Conservation (phyloP, 2,113 vertebrate species). For the Macquaria australasica region DNA sequence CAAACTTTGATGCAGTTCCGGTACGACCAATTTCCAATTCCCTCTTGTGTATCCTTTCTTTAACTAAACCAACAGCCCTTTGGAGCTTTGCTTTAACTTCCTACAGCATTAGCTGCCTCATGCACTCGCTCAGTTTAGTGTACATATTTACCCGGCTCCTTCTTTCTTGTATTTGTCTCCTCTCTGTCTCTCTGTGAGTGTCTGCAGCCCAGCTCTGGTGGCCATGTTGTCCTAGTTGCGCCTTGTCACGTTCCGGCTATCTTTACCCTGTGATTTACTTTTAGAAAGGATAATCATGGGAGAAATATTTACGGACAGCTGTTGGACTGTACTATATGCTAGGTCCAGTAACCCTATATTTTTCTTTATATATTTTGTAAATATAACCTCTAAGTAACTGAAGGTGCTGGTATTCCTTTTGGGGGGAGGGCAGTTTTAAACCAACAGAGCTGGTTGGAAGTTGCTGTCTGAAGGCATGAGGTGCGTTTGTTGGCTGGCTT, state of each 20-base stretch:
- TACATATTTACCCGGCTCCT: background rate
- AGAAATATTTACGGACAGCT: conserved; percentile 98
- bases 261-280: conserved; percentile 97
- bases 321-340: conserved; percentile 92
- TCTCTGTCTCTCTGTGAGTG: conserved; percentile 43
- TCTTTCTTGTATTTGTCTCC: conserved; percentile 7
- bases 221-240: conserved; percentile 87
- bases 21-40: conserved; percentile 23
- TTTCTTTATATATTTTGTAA: conserved; percentile 96
- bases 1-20: conserved; percentile 24
- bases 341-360: conserved; percentile 96
- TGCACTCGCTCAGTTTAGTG: background rate
- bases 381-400: conserved; percentile 87
- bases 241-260: conserved; percentile 97
- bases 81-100: background rate
- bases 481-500: conserved; percentile 25
- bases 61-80: background rate
- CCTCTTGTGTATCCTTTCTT: background rate
- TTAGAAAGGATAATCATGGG: conserved; percentile 98
- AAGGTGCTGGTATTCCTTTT: conserved; percentile 76
- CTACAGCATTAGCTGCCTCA: background rate
- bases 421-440: conserved; percentile 44
- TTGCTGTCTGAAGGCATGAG: conserved; percentile 23
- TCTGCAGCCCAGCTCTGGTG: conserved; percentile 79
- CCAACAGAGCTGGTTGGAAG: conserved; percentile 44